These are phyloP conservation scores for Axea sp. DNA, from an alignment of 2,888 invertebrate species.

Conservation along the genomic window DNA sequence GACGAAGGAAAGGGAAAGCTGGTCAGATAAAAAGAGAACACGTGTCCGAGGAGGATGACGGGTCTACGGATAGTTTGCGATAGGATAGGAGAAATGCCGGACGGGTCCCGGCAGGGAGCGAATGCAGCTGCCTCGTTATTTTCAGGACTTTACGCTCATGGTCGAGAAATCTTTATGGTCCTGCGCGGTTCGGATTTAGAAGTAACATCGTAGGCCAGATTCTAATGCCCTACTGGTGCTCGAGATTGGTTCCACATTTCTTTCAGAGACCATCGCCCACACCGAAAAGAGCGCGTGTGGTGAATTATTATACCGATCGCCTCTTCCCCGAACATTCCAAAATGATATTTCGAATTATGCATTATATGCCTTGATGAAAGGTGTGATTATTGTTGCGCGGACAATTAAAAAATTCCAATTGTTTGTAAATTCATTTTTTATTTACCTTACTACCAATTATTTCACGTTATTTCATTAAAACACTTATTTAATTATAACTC, in stretches of 20 bases:
- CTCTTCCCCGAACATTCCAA: slow-evolving; percentile 20
- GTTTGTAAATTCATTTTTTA: too few relatives aligned
- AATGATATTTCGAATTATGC: slow-evolving; percentile 26
- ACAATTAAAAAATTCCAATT: not conserved
- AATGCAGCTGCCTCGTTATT: slow-evolving; percentile 75
- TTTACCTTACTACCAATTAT: too few relatives aligned
- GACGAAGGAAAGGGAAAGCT: slow-evolving; percentile 55
- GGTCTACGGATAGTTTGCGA: slow-evolving; percentile 49
- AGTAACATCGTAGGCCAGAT: slow-evolving; percentile 39
- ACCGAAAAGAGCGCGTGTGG: slow-evolving; percentile 28
- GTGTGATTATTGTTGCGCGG: slow-evolving; percentile 4
- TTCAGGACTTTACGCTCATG: slow-evolving; percentile 70
- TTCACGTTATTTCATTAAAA: too few relatives aligned
- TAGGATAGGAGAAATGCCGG: slow-evolving; percentile 55
- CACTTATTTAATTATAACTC: too few relatives aligned
- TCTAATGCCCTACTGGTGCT: slow-evolving; percentile 42
- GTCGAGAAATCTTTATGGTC: slow-evolving; percentile 59
- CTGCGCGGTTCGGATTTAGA: slow-evolving; percentile 58
- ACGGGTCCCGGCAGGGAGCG: slow-evolving; percentile 67
- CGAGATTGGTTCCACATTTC: slow-evolving; percentile 58
- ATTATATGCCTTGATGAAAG: slow-evolving; percentile 3
- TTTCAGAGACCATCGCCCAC: slow-evolving; percentile 48
- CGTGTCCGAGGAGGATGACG: slow-evolving; percentile 55
- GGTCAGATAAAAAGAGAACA: slow-evolving; percentile 49
- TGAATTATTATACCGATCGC: slow-evolving; percentile 17